Base-by-base conservation (phyloP, 2,888 invertebrate species). In the Pyrochroa serraticornis region DNA sequence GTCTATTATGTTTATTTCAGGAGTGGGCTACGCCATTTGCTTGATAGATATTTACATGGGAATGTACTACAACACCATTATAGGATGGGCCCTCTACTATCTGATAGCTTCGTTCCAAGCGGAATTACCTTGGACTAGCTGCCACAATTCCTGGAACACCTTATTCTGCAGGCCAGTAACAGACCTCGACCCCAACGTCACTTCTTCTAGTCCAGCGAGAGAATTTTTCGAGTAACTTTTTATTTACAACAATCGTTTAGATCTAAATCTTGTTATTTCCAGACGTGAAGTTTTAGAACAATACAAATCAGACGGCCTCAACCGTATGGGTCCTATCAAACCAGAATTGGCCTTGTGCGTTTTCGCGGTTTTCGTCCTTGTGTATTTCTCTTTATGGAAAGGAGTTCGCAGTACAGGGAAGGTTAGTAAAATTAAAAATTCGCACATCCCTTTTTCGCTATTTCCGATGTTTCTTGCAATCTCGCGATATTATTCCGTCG, bases 1-100 rank as follows among this genome's bases (percentile, higher is more conserved):
- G 5, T 22, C 22, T 22, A 2, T 42, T 42, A 9, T 13, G 1
- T 44, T 52, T 44, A 36, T 65, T 67, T 30, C 81, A 95, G 96
- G 97, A 66, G 91, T 97, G 48, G 97, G 97, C 49, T 96, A 96
- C 82, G 95, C 96, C 7, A 97, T 97, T 76, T 96, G 96, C 78
- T 86, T 97, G 77, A 93, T 97, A 71, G 95, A 96, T 81, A 86
- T 96, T 76, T 97, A 96, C 83, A 91, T 91, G 88, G 93, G 93
- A 69, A 96, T 96, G 91, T 96, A 95, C 82, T 97, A 97, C 84
- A 97, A 97, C 82, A 95, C 96, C 44, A 93, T 97, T 78, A 96
- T 97, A 73, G 94, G 95, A 42, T 96, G 96, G 94, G 95, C 95
- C 39, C 90, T 95, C 49, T 95, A 94, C 82, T 95, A 94, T 81